phyloP scores from a whole-genome alignment of 2,113 vertebrate genomes.

The Peucedramus taeniatus region DNA sequence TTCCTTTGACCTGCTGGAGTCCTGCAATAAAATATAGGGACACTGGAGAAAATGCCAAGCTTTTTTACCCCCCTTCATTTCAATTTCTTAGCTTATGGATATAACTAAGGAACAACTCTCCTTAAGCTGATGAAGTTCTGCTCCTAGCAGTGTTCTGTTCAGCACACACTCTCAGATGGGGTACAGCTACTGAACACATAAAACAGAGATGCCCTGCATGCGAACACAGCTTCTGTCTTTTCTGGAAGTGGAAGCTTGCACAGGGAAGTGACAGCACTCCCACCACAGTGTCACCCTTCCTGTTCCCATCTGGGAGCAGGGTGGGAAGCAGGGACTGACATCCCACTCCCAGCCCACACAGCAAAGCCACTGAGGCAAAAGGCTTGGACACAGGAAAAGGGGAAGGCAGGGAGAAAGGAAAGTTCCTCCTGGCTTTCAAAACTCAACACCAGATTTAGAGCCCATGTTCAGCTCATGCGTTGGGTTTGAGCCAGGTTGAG shows the following conservation, averaged over 20 bases:
- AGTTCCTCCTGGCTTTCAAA: not conserved
- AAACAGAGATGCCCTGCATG: not conserved
- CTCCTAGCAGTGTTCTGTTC: not conserved
- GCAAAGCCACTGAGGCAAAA: not conserved
- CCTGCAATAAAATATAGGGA: not conserved
- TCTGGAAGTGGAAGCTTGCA: not conserved
- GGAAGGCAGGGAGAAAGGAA: not conserved
- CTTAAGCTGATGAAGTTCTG: not conserved
- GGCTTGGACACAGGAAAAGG: not conserved
- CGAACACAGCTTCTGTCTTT: not conserved
- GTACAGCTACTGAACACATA: not conserved
- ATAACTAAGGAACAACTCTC: not conserved
- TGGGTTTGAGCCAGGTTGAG: not conserved
- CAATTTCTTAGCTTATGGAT: not conserved
- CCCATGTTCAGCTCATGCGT: not conserved
- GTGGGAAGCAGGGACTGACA: not conserved
- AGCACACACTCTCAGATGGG: not conserved
- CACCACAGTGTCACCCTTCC: not conserved
- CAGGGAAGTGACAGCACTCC: fast-evolving
- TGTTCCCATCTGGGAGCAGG: not conserved
- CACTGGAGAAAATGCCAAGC: not conserved
- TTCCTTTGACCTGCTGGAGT: not conserved
- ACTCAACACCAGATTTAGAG: not conserved
- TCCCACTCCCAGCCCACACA: not conserved
- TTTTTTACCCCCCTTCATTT: not conserved